phyloP scores from a whole-genome alignment of 1,140 invertebrate genomes.

The Lepidotrigona ventralis region DNA sequence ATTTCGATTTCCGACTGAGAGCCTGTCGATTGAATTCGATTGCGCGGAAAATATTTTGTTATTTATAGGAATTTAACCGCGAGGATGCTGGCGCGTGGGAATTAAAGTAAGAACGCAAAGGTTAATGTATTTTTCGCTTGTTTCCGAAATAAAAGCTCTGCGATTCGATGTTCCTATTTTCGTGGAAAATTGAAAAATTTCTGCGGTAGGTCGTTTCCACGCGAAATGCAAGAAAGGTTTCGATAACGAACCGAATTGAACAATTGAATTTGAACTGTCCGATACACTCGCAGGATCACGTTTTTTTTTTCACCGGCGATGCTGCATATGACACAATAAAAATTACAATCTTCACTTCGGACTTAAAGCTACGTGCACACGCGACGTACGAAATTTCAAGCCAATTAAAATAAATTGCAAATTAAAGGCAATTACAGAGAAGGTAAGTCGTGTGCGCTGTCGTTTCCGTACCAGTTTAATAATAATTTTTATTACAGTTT shows the following conservation, averaged over 20 bases:
- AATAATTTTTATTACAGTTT: not conserved
- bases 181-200: not conserved
- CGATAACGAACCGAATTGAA: not conserved
- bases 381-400: not conserved
- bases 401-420: not conserved
- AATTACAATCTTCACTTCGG: not conserved
- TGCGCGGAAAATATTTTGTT: too few relatives aligned
- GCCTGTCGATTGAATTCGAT: too few relatives aligned
- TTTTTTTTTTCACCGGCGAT: not conserved
- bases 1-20: too few relatives aligned
- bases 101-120: not conserved
- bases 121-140: not conserved
- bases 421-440: not conserved
- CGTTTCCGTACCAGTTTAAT: too few relatives aligned
- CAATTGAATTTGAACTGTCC: conserved; percentile 2
- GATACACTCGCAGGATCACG: not conserved
- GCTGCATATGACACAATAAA: not conserved
- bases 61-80: too few relatives aligned
- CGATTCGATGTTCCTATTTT: not conserved
- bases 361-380: not conserved
- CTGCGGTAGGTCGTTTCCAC: not conserved
- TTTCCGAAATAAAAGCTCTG: not conserved
- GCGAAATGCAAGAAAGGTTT: not conserved
- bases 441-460: too few relatives aligned
- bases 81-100: too few relatives aligned